Evolutionary conservation across 1,140 invertebrate genomes (phyloP), one percentile per base, ranked within the genome.

Genomic region (Orius laevigatus): DNA sequence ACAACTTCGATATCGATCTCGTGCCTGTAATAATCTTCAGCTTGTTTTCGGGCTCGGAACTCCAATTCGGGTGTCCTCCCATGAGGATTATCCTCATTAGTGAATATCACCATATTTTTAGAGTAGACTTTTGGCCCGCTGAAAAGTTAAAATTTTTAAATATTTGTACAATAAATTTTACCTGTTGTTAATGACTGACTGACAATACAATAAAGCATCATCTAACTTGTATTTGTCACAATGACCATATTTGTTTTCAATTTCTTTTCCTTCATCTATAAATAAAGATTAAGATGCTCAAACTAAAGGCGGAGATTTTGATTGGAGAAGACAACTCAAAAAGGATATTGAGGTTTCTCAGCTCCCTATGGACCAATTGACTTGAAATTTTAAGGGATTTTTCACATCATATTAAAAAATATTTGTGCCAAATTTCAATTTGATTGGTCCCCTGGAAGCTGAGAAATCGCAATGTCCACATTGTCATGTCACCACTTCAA

Each of bases 1-100:
- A 52, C 51, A 8, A 52, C 40, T 34, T 47, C 46, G 6, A 52
- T 35, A 15, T 52, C 51, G n/a, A 52, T 52, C 2, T 44, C 9
- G 31, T 43, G 31, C 2, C 25, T 15, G 8, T 12, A 20, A 9
- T 48, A 34, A 16, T 52, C 46, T 39, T 49, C 40, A 12, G 46
- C 51, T 32, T 38, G 46, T 52, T 52, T 52, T 15, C 51, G 31
- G 4, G 51, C 39, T 25, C 9, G n/a, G 32, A 43, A 41, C 12
- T 39, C 45, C 12, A 14, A n/a, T 5, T 44, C n/a, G 3, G 31
- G 12, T 25, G 43, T 20, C 19, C 33, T 16, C 19, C 9, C 12
- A 16, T 34, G 33, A 8, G 51, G 51, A 45, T 52, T 32, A 25
- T 52, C 51, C 19, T 52, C 46, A 33, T 18, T 16, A 3, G 51